Percentiles rank a stretch among this genome's conserved stretches.
Evolutionary conservation across 2,797 vertebrate genomes (phyloP).

Genomic region (Rhinophrynus dorsalis): DNA sequence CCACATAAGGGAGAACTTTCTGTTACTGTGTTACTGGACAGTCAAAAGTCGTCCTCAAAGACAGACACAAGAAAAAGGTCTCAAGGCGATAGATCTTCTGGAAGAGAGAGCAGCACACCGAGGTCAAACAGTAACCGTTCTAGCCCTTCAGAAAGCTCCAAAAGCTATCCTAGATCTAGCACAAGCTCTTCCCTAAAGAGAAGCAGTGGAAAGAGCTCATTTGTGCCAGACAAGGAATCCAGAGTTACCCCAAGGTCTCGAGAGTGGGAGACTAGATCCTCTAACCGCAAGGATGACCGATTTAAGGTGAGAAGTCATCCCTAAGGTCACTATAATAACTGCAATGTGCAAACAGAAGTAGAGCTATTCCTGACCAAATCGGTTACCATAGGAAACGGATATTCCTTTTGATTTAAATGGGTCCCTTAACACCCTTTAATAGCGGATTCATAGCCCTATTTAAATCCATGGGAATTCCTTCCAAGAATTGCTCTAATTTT

Average conservation of each 20-base stretch:
- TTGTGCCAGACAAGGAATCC: slow-evolving; percentile 61
- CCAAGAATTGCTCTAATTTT: too few relatives aligned
- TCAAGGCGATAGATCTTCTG: slow-evolving; percentile 38
- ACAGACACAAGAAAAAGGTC: slow-evolving; percentile 43
- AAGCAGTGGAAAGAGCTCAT: slow-evolving; percentile 54
- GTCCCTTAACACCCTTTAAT: too few relatives aligned
- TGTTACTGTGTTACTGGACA: slow-evolving; percentile 47
- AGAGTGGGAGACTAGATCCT: slow-evolving; percentile 61
- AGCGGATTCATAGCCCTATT: too few relatives aligned
- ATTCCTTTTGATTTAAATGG: too few relatives aligned
- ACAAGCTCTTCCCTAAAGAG: slow-evolving; percentile 53
- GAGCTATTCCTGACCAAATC: too few relatives aligned
- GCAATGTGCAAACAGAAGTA: too few relatives aligned
- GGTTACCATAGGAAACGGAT: too few relatives aligned
- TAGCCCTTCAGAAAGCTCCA: slow-evolving; percentile 47
- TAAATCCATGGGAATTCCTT: too few relatives aligned
- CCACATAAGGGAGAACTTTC: slow-evolving; percentile 27
- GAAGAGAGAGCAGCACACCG: slow-evolving; percentile 33
- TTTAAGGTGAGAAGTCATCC: not conserved
- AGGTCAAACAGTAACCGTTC: slow-evolving; percentile 31
- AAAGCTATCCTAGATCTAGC: slow-evolving; percentile 50
- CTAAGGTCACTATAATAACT: too few relatives aligned
- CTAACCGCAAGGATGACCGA: slow-evolving; percentile 54
- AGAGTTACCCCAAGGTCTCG: slow-evolving; percentile 57
- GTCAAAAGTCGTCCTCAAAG: slow-evolving; percentile 52